These are phyloP conservation scores for Agriopis aurantiaria DNA, from an alignment of 2,888 invertebrate species.

Conservation along the genomic window DNA sequence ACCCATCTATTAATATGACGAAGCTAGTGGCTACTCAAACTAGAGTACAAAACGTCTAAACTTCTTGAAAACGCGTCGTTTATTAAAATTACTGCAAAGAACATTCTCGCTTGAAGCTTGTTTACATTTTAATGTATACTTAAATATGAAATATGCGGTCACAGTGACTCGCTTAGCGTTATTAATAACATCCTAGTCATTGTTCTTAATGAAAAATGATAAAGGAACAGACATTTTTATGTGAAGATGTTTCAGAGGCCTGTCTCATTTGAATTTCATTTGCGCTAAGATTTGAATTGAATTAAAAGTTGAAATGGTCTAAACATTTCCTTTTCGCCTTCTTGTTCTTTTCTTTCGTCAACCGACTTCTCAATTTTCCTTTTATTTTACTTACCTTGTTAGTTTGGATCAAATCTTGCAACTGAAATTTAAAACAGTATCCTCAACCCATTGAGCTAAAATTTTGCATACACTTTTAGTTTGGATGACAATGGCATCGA, in stretches of 20 bases:
- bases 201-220: conserved; percentile 56
- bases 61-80: conserved; percentile 51
- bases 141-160: conserved; percentile 70
- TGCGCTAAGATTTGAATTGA: conserved; percentile 16
- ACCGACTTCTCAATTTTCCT: too few species aligned
- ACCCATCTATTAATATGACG: too few species aligned
- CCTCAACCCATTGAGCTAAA: too few species aligned
- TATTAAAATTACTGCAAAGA: conserved; percentile 69
- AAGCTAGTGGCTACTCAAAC: conserved; percentile 1
- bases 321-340: not conserved
- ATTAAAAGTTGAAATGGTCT: conserved; percentile 8
- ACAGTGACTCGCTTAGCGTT: conserved; percentile 55
- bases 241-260: conserved; percentile 27
- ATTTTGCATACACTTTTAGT: too few species aligned
- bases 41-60: conserved; percentile 16
- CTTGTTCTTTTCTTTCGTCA: too few species aligned
- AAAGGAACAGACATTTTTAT: conserved; percentile 38
- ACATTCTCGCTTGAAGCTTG: conserved; percentile 62
- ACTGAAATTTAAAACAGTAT: too few species aligned
- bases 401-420: too few species aligned
- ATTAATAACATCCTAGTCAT: conserved; percentile 61
- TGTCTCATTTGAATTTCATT: conserved; percentile 30
- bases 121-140: conserved; percentile 75
- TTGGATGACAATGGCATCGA: too few species aligned
- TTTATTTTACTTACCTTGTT: too few species aligned